These are phyloP conservation scores for Notarius lentiginosus DNA, from an alignment of 2,113 vertebrate species.

Conservation along the genomic window DNA sequence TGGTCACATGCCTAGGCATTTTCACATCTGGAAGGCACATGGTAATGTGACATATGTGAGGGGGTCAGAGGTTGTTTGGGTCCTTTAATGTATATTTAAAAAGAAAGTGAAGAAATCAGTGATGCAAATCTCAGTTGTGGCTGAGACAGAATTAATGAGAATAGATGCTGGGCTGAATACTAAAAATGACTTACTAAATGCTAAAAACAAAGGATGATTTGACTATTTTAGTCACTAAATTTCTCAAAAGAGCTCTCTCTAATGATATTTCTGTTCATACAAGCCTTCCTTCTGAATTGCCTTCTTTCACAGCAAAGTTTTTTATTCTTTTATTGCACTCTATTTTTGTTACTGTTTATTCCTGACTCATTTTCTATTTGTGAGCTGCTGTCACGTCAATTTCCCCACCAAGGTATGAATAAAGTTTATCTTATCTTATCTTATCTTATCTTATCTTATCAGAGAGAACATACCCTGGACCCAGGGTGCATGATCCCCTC, in stretches of 20 bases:
- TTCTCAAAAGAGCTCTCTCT: conserved; percentile 31
- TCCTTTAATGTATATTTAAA: conserved; percentile 69
- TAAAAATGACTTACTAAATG: background rate
- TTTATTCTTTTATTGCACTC: too few relatives aligned
- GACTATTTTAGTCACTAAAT: background rate
- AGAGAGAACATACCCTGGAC: conserved; percentile 66
- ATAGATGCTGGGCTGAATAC: background rate
- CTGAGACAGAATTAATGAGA: conserved; percentile 37
- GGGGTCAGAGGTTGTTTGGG: conserved; percentile 61
- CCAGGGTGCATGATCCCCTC: conserved; percentile 60
- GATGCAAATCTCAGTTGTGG: conserved; percentile 58
- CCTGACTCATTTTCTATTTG: too few relatives aligned
- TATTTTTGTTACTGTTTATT: too few relatives aligned
- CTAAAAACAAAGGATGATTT: background rate
- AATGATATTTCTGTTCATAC: conserved; percentile 64
- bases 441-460: too few relatives aligned
- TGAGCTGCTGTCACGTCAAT: too few relatives aligned
- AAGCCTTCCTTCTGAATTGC: conserved; percentile 67
- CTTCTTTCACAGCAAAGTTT: conserved; percentile 70
- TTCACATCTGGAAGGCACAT: conserved; percentile 76
- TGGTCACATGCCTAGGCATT: conserved; percentile 22
- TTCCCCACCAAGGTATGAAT: too few relatives aligned
- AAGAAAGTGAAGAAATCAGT: conserved; percentile 62
- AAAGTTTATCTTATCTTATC: too few relatives aligned
- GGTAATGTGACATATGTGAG: conserved; percentile 64